Conservation (phyloP, 2,888 invertebrate genomes). For the Elysia crispata region DNA sequence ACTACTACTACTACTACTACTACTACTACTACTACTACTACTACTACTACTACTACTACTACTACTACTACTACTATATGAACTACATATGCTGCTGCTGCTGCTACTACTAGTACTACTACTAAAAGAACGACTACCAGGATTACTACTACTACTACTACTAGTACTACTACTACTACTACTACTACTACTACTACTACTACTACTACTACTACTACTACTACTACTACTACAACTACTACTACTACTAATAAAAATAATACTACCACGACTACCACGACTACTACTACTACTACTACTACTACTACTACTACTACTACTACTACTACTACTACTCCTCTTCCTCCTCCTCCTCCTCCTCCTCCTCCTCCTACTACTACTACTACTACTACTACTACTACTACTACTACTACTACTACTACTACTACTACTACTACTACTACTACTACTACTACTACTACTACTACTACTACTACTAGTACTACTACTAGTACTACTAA, state of each 20-base stretch:
- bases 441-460: constrained; percentile 52
- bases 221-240: constrained; percentile 44
- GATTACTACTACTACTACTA: background rate
- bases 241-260: too few species aligned
- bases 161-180: background rate
- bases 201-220: constrained; percentile 17
- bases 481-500: too few species aligned
- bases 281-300: too few species aligned
- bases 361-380: too few species aligned
- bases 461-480: constrained; percentile 49
- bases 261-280: too few species aligned
- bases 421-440: constrained; percentile 50
- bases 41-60: constrained; percentile 44
- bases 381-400: too few species aligned
- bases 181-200: too few species aligned
- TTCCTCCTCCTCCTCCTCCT: too few species aligned
- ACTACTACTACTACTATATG: constrained; percentile 46
- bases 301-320: constrained; percentile 42
- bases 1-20: constrained; percentile 41
- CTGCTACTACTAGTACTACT: constrained; percentile 50
- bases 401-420: constrained; percentile 49
- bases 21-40: constrained; percentile 41
- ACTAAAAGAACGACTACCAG: too few species aligned
- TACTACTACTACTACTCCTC: too few species aligned
- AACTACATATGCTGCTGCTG: constrained; percentile 38